A percentile compares a stretch with the other conserved stretches of the same genome.
Evolutionary conservation across 2,888 invertebrate genomes (phyloP).

Genomic region (Nemotelus pantherinus): DNA sequence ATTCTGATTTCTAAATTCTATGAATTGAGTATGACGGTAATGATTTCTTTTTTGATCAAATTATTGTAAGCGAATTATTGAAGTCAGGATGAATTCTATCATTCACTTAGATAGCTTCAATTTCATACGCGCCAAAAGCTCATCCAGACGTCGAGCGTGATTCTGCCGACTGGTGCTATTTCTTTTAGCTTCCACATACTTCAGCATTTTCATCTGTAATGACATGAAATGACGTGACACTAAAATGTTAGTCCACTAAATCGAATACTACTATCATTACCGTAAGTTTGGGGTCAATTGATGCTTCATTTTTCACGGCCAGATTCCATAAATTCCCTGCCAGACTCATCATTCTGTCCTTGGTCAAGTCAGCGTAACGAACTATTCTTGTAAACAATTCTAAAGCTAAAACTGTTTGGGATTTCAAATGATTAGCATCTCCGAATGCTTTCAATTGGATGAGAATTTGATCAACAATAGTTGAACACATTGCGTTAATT

Average conservation of each 20-base stretch:
- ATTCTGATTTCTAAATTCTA: too few species aligned
- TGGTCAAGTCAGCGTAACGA: constrained; percentile 72
- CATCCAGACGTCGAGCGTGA: constrained; percentile 46
- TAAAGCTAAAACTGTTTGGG: constrained; percentile 77
- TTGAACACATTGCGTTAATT: constrained; percentile 79
- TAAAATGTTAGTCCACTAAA: not conserved
- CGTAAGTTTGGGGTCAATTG: constrained; percentile 67
- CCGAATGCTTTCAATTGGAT: constrained; percentile 76
- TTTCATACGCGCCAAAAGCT: constrained; percentile 50
- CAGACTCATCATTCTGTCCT: constrained; percentile 72
- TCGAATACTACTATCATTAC: constrained; percentile 61
- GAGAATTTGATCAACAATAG: constrained; percentile 81
- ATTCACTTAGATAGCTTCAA: constrained; percentile 45
- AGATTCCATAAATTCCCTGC: constrained; percentile 86
- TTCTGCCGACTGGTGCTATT: not conserved
- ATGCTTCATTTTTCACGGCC: constrained; percentile 72
- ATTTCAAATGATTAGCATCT: constrained; percentile 71
- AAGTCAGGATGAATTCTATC: too few species aligned
- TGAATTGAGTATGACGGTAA: too few species aligned
- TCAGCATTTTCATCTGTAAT: constrained; percentile 46
- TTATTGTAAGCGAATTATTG: too few species aligned
- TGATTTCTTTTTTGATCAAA: too few species aligned
- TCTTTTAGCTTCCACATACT: constrained; percentile 41
- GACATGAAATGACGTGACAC: not conserved
- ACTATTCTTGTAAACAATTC: constrained; percentile 78